Base-by-base conservation (phyloP, 2,888 invertebrate genomes). In the Phengaris arion region DNA sequence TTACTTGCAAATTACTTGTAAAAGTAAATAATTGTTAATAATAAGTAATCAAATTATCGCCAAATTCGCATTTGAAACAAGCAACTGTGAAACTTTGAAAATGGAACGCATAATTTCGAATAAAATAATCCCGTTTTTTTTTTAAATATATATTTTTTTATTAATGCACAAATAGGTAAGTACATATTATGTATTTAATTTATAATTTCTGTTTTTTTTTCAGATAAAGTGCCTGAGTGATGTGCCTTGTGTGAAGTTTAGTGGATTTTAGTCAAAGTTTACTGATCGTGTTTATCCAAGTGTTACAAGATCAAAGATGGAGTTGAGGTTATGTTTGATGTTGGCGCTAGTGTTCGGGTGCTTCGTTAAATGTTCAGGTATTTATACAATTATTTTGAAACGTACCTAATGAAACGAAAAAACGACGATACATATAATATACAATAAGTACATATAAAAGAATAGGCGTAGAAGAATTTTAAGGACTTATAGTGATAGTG, bases 171-270 rank as follows among this genome's bases (percentile, higher is more conserved):
- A 48, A 6, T 7, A 48, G 6, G 7, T 48, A 48, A 2, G 6
- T 48, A 46, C 46, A 46, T 46, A 6, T 46, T 46, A 35, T 35
- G 12, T 12, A 10, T 59, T 15, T 3, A 35, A 3, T 35, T 69
- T 74, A 52, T 68, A 54, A 75, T 74, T 54, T 74, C 51, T 78
- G 77, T 78, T 82, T 84, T 84, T 81, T 83, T 85, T 84, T 72
- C 89, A 89, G 89, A 87, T 81, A 79, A 77, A 84, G 89, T 92
- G 91, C 91, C 90, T 91, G 88, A 79, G 85, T 86, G 83, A 87
- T 87, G 92, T 92, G 92, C 92, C 91, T 91, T 90, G 78, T 84
- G 89, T 90, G 91, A 83, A 79, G 75, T 72, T 72, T 10, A 72
- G 52, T 72, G 51, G 51, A 72, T 72, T 72, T 52, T 54, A 52